Evolutionary conservation across 2,797 vertebrate genomes (phyloP), one percentile per base, ranked within the genome.

Genomic region (Tapera naevia): DNA sequence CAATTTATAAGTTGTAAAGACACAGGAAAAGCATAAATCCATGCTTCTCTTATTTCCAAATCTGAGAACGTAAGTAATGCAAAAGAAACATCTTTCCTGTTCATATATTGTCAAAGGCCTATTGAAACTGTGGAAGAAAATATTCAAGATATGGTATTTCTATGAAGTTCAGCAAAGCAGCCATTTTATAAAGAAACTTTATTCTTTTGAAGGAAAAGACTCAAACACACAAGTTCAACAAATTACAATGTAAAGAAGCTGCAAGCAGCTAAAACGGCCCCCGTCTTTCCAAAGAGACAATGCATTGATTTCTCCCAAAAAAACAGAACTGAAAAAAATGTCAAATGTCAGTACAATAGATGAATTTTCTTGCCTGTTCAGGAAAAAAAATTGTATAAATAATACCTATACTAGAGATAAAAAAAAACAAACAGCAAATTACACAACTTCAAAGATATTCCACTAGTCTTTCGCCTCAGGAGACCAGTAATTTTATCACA

Each of bases 71-170:
- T 0, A 66, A 22, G 32, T 48, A 56, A 50, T 5, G 7, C 33
- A 76, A 89, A 86, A 61, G 18, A 92, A 96, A 50, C 12, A 13
- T 13, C 27, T 76, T 82, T 85, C 41, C 37, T 82, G 17, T 43
- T 80, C 76, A n/a, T 41, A 54, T 50, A 57, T 27, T 75, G n/a
- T 35, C 58, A 79, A 79, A 84, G 15, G 19, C 70, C 46, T 62
- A 50, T 1, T 64, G 23, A 76, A 91, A 65, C 9, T 46, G 33
- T 39, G 19, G 23, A 80, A 74, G 30, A 78, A 88, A 86, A 78
- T 17, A 82, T 23, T 85, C 8, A 76, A 53, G 23, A 54, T 46
- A 46, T 0, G 15, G 14, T 39, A 62, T 39, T 87, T 67, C n/a
- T 51, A 7, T 18, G 24, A 74, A 71, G 50, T 32, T 69, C 57